phyloP scores from a whole-genome alignment of 2,113 vertebrate genomes.

The Seriola quinqueradiata region DNA sequence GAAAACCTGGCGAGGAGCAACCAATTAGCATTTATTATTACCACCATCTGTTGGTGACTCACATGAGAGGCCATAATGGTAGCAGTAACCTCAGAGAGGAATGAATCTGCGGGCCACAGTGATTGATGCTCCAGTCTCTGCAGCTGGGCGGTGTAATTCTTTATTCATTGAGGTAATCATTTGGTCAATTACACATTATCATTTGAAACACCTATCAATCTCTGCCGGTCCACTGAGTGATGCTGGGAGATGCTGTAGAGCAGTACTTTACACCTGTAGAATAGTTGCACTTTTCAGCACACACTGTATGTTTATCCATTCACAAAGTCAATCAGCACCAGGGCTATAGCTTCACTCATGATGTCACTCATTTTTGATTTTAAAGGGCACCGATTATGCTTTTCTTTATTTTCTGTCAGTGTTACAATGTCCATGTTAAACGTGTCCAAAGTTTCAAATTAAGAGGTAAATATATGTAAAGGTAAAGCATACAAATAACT shows the following conservation, averaged over 20 bases:
- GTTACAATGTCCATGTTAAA: too few relatives aligned
- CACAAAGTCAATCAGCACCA: background rate
- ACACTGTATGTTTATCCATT: background rate
- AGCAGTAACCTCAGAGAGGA: conserved; percentile 44
- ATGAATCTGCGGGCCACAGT: conserved; percentile 17
- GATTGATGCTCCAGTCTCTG: conserved; percentile 41
- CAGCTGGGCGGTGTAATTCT: conserved; percentile 44
- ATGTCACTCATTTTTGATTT: background rate
- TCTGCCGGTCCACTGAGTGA: conserved; percentile 8
- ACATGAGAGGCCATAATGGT: conserved; percentile 32
- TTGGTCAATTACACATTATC: conserved; percentile 49
- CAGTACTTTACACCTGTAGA: background rate
- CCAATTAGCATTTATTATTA: conserved; percentile 51
- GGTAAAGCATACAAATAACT: too few relatives aligned
- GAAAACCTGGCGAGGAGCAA: conserved; percentile 16
- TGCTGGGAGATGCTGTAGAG: background rate
- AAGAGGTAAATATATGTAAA: too few relatives aligned
- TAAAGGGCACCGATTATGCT: too few relatives aligned
- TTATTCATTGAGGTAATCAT: conserved; percentile 58
- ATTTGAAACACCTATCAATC: conserved; percentile 42
- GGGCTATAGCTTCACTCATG: background rate
- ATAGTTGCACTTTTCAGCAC: background rate
- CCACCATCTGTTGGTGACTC: conserved; percentile 67
- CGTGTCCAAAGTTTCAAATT: too few relatives aligned
- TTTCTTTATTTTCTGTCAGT: too few relatives aligned